Percentiles rank a stretch among this genome's conserved stretches.
Evolutionary conservation across 2,888 invertebrate species (phyloP).

Genomic region (Epinotia demarniana): DNA sequence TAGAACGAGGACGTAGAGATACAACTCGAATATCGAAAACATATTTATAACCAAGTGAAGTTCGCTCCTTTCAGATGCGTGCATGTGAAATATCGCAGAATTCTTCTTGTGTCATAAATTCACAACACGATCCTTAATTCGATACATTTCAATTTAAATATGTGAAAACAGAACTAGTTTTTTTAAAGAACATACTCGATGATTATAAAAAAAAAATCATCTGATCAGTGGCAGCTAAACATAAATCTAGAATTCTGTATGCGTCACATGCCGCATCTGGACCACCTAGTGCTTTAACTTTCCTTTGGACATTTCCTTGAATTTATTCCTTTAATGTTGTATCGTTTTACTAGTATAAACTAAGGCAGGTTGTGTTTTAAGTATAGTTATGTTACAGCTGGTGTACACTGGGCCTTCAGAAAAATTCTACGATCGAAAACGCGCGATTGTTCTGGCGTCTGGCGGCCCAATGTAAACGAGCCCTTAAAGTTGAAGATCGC

Average conservation of each 20-base stretch:
- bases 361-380: conserved; percentile 12
- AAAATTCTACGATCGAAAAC: background rate
- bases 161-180: background rate
- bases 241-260: background rate
- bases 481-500: background rate
- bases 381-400: background rate
- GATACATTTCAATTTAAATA: background rate
- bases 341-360: conserved; percentile 11
- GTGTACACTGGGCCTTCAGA: background rate
- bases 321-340: conserved; percentile 29
- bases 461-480: background rate
- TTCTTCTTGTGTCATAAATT: background rate
- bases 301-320: conserved; percentile 19
- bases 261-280: background rate
- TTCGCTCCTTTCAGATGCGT: conserved; percentile 2
- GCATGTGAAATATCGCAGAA: conserved; percentile 1
- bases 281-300: conserved; percentile 37
- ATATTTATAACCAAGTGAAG: conserved; percentile 1
- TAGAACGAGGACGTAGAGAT: background rate
- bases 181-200: too few species aligned
- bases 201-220: too few species aligned
- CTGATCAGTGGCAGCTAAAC: too few species aligned
- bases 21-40: background rate
- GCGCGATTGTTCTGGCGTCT: background rate
- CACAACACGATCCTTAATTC: background rate